Percentiles rank a stretch among this genome's conserved stretches.
phyloP scores from a whole-genome alignment of 2,113 vertebrate genomes.

The Isurus oxyrinchus region DNA sequence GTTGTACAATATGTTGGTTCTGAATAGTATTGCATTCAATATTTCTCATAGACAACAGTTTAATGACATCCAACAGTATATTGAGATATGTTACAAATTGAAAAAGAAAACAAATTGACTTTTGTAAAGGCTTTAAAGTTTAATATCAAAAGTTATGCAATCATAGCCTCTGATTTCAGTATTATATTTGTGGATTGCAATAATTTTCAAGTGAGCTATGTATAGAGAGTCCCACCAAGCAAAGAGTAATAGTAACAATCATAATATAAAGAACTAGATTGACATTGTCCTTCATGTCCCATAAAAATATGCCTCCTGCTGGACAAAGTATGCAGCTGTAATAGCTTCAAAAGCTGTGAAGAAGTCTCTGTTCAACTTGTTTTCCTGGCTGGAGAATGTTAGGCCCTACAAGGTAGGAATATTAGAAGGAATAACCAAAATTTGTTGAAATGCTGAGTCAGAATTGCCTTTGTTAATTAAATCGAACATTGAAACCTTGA shows the following conservation, averaged over 20 bases:
- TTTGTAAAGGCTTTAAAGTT: background rate
- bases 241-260: background rate
- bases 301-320: constrained; percentile 28
- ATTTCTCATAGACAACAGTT: background rate
- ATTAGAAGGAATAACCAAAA: background rate
- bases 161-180: background rate
- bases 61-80: background rate
- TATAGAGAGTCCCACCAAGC: background rate
- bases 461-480: background rate
- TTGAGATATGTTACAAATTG: background rate
- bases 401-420: background rate
- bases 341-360: background rate
- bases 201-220: background rate
- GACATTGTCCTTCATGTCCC: background rate
- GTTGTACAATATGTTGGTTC: background rate
- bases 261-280: no score
- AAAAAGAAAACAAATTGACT: background rate
- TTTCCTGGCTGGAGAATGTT: background rate
- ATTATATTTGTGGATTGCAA: background rate
- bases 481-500: background rate
- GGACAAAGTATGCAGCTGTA: background rate
- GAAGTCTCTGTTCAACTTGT: background rate
- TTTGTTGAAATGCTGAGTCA: background rate
- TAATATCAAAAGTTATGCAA: background rate
- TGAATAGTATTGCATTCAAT: background rate